These are phyloP conservation scores for Harpalus rubripes DNA, from an alignment of 2,888 invertebrate genomes.

Conservation along the genomic window DNA sequence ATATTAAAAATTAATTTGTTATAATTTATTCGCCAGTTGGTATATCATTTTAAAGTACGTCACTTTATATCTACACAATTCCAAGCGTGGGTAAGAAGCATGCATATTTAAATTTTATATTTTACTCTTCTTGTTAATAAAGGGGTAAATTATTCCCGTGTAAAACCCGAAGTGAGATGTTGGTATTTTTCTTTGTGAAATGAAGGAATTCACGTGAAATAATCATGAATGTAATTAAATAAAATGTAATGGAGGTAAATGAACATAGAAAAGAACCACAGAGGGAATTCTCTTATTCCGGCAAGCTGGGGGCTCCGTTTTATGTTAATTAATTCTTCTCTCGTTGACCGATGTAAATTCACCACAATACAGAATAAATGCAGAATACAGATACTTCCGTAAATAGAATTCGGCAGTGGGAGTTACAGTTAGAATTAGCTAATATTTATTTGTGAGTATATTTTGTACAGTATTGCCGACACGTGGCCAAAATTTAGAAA, in stretches of 20 bases:
- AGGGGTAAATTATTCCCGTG: neutral
- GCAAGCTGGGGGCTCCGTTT: constrained; percentile 1
- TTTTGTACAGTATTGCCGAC: no score
- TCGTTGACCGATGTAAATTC: constrained; percentile 12
- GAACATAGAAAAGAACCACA: constrained; percentile 21
- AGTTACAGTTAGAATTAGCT: no score
- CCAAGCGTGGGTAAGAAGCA: neutral
- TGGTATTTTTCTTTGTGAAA: constrained; percentile 24
- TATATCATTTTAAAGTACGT: no score
- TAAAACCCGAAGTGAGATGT: neutral
- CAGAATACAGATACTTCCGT: no score
- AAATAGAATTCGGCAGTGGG: no score
- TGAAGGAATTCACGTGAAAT: constrained; percentile 9
- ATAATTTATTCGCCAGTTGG: no score
- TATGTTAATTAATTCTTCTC: constrained; percentile 30
- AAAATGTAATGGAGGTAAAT: constrained; percentile 29
- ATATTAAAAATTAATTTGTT: no score
- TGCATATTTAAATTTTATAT: no score
- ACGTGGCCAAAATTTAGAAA: no score
- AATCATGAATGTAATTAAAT: constrained; percentile 48
- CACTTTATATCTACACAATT: neutral
- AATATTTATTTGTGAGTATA: no score
- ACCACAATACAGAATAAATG: neutral
- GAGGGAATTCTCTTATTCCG: constrained; percentile 33
- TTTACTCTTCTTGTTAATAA: neutral